phyloP scores from a whole-genome alignment of 2,888 invertebrate species.

The Cosmorhoe ocellata region DNA sequence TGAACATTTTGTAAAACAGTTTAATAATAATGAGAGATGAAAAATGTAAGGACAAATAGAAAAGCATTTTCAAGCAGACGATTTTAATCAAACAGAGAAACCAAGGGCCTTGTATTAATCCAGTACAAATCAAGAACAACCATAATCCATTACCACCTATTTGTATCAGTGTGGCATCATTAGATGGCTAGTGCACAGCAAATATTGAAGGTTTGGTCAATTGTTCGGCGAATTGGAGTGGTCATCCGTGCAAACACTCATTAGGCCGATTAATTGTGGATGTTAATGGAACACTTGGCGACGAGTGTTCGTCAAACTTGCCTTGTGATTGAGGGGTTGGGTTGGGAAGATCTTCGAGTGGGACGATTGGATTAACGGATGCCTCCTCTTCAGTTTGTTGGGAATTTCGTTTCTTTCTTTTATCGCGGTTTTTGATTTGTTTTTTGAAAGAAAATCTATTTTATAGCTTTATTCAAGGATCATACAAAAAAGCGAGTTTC shows the following conservation, averaged over 20 bases:
- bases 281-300: constrained; percentile 64
- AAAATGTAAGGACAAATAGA: too few relatives aligned
- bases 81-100: too few relatives aligned
- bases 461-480: too few relatives aligned
- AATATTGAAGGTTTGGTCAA: constrained; percentile 68
- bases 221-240: constrained; percentile 67
- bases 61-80: too few relatives aligned
- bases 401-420: too few relatives aligned
- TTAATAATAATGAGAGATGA: too few relatives aligned
- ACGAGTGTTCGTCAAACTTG: constrained; percentile 54
- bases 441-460: too few relatives aligned
- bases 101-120: too few relatives aligned
- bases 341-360: background rate
- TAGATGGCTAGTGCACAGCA: constrained; percentile 68
- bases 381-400: background rate
- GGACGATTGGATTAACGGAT: constrained; percentile 3
- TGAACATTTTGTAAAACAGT: too few relatives aligned
- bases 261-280: constrained; percentile 78
- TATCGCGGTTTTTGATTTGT: too few relatives aligned
- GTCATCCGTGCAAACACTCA: constrained; percentile 70
- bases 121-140: constrained; percentile 13
- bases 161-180: constrained; percentile 63
- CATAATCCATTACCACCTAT: constrained; percentile 21
- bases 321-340: constrained; percentile 29
- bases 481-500: too few relatives aligned